A percentile compares a stretch with the other conserved stretches of the same genome.
Conservation (phyloP, 2,113 vertebrate species). For the Oreocharis arfaki region DNA sequence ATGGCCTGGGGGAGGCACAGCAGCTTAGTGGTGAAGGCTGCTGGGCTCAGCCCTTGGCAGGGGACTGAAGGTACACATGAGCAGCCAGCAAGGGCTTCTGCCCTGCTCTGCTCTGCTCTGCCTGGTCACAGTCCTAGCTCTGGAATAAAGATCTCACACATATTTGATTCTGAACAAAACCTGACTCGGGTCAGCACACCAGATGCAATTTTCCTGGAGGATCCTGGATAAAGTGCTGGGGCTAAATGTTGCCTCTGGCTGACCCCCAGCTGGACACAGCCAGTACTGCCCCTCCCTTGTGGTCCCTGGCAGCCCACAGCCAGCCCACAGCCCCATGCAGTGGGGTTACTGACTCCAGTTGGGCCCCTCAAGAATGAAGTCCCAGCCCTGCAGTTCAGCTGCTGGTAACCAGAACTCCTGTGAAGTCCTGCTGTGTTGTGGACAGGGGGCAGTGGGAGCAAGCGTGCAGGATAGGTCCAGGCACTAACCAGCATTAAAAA, state of each 20-base stretch:
- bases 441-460: neutral
- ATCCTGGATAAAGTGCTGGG: neutral
- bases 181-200: neutral
- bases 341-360: neutral
- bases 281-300: neutral
- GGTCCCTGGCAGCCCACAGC: neutral
- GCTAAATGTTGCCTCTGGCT: neutral
- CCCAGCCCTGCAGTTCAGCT: neutral
- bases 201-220: neutral
- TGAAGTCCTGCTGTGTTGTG: neutral
- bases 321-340: neutral
- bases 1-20: rapidly evolving
- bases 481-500: neutral
- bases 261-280: neutral
- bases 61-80: rapidly evolving
- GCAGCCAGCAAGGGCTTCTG: neutral
- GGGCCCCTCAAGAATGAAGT: neutral
- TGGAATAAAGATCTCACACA: neutral
- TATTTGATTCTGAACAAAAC: neutral
- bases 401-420: neutral
- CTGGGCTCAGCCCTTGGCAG: neutral
- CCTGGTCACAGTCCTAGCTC: neutral
- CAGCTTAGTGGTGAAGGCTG: neutral
- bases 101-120: neutral
- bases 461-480: neutral